phyloP scores from a whole-genome alignment of 2,888 invertebrate genomes.

The Nasonovia ribisnigri region DNA sequence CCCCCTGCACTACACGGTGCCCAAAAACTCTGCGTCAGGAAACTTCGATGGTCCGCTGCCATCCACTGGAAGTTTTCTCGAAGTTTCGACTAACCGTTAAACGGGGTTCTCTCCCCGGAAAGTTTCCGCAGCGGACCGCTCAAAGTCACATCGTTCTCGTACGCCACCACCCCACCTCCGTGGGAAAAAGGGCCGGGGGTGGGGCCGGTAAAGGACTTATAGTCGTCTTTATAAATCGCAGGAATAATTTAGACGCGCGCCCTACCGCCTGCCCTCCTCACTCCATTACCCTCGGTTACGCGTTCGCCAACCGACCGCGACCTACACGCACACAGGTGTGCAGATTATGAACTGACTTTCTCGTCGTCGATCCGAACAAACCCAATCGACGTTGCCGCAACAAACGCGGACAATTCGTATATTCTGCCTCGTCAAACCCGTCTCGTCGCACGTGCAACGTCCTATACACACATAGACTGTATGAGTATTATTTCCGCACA shows the following conservation, averaged over 20 bases:
- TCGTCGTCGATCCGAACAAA: background rate
- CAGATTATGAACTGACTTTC: background rate
- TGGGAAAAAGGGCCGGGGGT: no score
- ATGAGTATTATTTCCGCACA: background rate
- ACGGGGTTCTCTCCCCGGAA: background rate
- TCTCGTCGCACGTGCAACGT: background rate
- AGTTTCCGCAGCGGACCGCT: background rate
- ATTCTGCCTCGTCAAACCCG: background rate
- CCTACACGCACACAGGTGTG: background rate
- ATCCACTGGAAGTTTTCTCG: background rate
- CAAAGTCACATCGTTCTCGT: constrained; percentile 16
- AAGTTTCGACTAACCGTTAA: constrained; percentile 45
- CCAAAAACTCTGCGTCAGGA: constrained; percentile 14
- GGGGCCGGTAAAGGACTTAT: background rate
- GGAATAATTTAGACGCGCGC: background rate
- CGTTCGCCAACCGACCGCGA: background rate
- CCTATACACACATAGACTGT: background rate
- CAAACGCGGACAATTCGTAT: background rate
- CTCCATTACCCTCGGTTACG: background rate
- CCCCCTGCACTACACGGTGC: background rate
- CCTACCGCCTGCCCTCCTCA: no score
- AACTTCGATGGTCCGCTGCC: constrained; percentile 16
- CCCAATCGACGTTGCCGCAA: background rate
- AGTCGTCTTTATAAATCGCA: background rate
- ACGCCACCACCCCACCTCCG: no score